These are phyloP conservation scores for Harpegnathos saltator DNA, from an alignment of 1,140 invertebrate species.

Conservation along the genomic window DNA sequence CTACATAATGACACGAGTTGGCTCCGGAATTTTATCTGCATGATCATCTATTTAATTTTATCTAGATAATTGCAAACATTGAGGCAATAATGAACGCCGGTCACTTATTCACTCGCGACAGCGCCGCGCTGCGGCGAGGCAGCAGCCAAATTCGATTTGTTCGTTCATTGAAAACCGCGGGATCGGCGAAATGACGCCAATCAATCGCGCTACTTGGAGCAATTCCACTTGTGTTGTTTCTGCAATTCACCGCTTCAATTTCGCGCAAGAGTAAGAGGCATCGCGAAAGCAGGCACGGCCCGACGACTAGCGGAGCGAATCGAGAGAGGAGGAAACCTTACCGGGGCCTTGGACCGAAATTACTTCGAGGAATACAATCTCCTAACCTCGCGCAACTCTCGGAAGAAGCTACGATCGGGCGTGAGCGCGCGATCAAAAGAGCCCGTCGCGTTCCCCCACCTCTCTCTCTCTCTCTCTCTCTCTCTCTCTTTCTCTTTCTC, in stretches of 20 bases:
- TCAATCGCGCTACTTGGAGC: background rate
- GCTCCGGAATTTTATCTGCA: too few relatives aligned
- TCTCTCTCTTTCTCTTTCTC: too few relatives aligned
- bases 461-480: too few relatives aligned
- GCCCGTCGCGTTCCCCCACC: too few relatives aligned
- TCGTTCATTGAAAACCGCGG: background rate
- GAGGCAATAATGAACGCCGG: too few relatives aligned
- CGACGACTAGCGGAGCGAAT: constrained; percentile 39
- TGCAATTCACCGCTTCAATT: constrained; percentile 50
- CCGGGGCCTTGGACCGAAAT: constrained; percentile 57
- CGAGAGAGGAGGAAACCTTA: constrained; percentile 56
- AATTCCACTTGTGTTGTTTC: constrained; percentile 23
- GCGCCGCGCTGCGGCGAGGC: too few relatives aligned
- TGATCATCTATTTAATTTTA: too few relatives aligned
- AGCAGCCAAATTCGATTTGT: constrained; percentile 18
- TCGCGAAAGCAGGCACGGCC: constrained; percentile 1
- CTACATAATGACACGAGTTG: too few relatives aligned
- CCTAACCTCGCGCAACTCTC: constrained; percentile 66
- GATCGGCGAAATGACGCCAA: constrained; percentile 23
- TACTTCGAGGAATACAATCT: constrained; percentile 70
- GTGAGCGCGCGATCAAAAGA: constrained; percentile 25
- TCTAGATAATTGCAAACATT: too few relatives aligned
- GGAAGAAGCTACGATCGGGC: constrained; percentile 68
- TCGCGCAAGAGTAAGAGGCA: constrained; percentile 30
- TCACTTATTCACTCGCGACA: too few relatives aligned